phyloP scores from a whole-genome alignment of 2,797 vertebrate genomes.

The Adrianichthys oophorus region DNA sequence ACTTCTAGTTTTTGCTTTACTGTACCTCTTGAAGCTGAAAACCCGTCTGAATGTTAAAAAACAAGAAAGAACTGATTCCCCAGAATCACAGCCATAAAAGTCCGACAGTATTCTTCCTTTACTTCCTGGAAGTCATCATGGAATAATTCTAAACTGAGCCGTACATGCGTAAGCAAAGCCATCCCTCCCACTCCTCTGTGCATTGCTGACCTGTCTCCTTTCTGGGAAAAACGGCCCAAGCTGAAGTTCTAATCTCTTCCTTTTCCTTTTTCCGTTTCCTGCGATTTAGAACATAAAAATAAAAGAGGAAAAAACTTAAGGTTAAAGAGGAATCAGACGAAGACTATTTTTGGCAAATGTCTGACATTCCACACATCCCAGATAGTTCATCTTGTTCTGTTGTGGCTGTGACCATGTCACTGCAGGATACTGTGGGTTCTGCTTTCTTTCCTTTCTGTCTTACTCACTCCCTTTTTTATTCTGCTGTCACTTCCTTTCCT shows the following conservation, averaged over 20 bases:
- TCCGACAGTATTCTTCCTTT: conserved; percentile 33
- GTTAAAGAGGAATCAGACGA: conserved; percentile 64
- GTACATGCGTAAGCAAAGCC: conserved; percentile 62
- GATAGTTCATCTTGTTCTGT: conserved; percentile 46
- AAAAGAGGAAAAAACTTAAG: conserved; percentile 26
- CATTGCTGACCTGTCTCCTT: conserved; percentile 44
- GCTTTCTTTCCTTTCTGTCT: conserved; percentile 54
- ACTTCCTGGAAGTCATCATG: conserved; percentile 61
- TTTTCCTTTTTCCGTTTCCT: conserved; percentile 70
- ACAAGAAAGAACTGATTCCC: too few relatives aligned
- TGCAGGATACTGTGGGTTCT: conserved; percentile 63
- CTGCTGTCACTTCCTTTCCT: conserved; percentile 55
- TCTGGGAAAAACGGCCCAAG: conserved; percentile 60
- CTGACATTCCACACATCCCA: conserved; percentile 70
- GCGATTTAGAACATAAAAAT: conserved; percentile 69
- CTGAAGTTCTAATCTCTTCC: conserved; percentile 70
- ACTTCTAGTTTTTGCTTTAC: too few relatives aligned
- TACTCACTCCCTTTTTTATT: conserved; percentile 50
- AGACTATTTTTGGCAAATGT: conserved; percentile 69
- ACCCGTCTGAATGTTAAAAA: too few relatives aligned
- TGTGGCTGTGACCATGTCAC: conserved; percentile 49
- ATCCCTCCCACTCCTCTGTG: conserved; percentile 58
- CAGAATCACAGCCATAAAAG: conserved; percentile 43
- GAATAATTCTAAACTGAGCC: conserved; percentile 63
- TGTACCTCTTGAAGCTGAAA: too few relatives aligned